Base-by-base conservation (phyloP, 2,797 vertebrate species). In the Sebastes diaconus region DNA sequence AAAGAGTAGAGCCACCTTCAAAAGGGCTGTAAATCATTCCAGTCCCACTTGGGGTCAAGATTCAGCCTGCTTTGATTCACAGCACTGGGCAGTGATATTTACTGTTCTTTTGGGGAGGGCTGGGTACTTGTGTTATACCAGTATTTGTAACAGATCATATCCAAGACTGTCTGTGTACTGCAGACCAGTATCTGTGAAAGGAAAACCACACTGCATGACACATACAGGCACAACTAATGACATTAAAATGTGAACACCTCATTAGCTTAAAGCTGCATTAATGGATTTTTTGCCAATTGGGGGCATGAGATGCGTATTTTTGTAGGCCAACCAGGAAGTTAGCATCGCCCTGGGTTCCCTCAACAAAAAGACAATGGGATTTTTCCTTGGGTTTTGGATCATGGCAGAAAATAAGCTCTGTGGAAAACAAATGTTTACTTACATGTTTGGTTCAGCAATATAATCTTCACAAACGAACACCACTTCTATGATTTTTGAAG, bases 1-100 rank as follows among this genome's bases (percentile, higher is more conserved):
- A 66, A 39, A 52, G 66, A 78, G 46, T 27, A 34, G 13, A 83
- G 46, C 24, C 57, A 77, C 46, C 50, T 77, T 70, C 29, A 68
- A 76, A 75, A 68, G 20, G 30, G 25, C 16, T 55, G 39, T 22
- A 74, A 70, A 82, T 68, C 39, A 66, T 57, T 68, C 29, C n/a
- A 52, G 14, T 50, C 46, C 58, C 27, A 60, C 24, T 30, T 59
- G 55, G 67, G 58, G 22, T 64, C 10, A 29, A 59, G 8, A 60
- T 54, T 82, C 32, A n/a, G 22, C 39, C 30, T 18, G 34, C 30
- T 77, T 66, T 73, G 61, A 65, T 65, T 54, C 34, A 46, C 34
- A 1, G 5, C 34, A 34, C 66, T 34, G 2, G 12, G 9, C 46
- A 1, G 24, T 46, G 18, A 60, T 54, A 63, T 46, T 57, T 59